A percentile compares a stretch with the other conserved stretches of the same genome.
phyloP scores from a whole-genome alignment of 2,888 invertebrate species.

The Agriotes lineatus region DNA sequence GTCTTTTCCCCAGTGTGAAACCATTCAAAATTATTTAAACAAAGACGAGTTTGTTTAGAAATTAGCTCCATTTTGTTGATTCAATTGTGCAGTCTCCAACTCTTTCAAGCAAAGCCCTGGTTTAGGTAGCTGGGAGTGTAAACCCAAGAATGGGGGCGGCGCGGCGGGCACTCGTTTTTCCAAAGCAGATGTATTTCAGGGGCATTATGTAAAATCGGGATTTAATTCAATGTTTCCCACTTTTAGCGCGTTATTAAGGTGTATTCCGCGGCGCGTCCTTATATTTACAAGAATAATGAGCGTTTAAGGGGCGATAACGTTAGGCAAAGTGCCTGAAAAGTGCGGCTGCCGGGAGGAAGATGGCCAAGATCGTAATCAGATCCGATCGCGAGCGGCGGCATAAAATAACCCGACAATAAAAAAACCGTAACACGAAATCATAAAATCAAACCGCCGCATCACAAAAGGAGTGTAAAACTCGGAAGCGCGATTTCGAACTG shows the following conservation, averaged over 20 bases:
- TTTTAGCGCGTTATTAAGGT: slow-evolving; percentile 5
- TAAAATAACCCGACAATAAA: slow-evolving; percentile 45
- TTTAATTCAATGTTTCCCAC: slow-evolving; percentile 12
- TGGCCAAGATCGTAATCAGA: slow-evolving; percentile 36
- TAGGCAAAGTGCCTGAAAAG: slow-evolving; percentile 21
- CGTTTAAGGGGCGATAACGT: slow-evolving; percentile 16
- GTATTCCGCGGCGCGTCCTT: background rate
- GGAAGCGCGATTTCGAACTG: slow-evolving; percentile 46
- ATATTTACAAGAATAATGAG: slow-evolving; percentile 18
- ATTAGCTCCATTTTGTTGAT: no score
- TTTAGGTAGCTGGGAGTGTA: no score
- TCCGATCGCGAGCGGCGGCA: slow-evolving; percentile 37
- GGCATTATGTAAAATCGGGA: slow-evolving; percentile 4
- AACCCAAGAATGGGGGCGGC: no score
- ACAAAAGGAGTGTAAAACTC: slow-evolving; percentile 45
- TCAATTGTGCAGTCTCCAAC: no score
- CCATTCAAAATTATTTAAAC: no score
- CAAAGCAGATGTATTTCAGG: background rate
- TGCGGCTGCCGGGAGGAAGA: slow-evolving; percentile 6
- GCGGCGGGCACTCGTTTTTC: no score
- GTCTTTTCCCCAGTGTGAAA: no score
- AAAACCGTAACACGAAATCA: slow-evolving; percentile 46
- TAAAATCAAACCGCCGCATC: slow-evolving; percentile 50
- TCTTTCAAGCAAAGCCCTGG: no score
- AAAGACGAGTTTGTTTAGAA: no score